Percentiles rank a stretch among this genome's conserved stretches.
These are phyloP conservation scores for Hiodon tergisus DNA, from an alignment of 2,113 vertebrate genomes.

Conservation along the genomic window DNA sequence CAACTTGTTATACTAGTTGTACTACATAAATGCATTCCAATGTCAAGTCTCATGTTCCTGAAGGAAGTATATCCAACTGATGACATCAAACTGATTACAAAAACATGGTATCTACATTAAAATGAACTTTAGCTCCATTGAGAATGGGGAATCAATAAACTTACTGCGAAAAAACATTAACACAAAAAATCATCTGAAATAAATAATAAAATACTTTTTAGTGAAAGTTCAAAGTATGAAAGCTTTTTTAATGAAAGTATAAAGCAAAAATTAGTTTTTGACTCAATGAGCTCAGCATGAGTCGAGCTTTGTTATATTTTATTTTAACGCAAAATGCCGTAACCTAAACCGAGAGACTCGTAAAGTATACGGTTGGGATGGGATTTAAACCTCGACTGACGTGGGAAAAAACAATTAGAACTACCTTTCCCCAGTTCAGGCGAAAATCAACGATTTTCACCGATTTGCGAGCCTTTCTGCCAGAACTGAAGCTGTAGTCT, in stretches of 20 bases:
- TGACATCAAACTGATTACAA: no score
- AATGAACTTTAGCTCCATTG: no score
- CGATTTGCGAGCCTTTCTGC: constrained; percentile 81
- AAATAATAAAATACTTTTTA: background rate
- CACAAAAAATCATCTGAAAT: background rate
- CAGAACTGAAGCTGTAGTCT: constrained; percentile 74
- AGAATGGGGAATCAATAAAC: no score
- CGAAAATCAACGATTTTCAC: constrained; percentile 51
- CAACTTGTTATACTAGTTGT: no score
- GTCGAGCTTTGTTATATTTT: constrained; percentile 15
- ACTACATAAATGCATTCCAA: no score
- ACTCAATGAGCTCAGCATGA: no score
- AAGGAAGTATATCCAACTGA: no score
- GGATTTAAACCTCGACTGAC: constrained; percentile 46
- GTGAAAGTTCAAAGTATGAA: background rate
- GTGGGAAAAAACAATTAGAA: constrained; percentile 37
- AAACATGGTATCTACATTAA: no score
- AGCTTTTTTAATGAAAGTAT: background rate
- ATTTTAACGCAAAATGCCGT: constrained; percentile 40
- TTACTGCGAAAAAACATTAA: no score
- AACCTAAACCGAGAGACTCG: constrained; percentile 19
- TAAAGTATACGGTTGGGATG: constrained; percentile 33
- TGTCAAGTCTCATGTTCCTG: no score
- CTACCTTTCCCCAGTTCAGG: constrained; percentile 37
- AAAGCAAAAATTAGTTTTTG: no score